Conservation (phyloP, 2,797 vertebrate species). For the Onychomys torridus region DNA sequence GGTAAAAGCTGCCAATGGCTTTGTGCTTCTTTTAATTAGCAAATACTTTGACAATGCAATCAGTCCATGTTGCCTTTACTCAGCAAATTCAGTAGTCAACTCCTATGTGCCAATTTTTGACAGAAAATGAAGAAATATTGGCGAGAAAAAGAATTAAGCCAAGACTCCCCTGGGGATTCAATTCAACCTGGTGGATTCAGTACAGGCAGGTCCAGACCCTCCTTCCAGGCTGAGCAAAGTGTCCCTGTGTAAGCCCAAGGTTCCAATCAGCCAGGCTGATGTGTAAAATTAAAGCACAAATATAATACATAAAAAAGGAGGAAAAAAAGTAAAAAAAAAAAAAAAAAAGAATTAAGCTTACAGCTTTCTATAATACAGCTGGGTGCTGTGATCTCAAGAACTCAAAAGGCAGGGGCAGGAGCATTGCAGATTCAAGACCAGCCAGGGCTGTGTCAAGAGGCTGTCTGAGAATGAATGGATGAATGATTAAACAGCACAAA, state of each 20-base stretch:
- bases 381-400: neutral
- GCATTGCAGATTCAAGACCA: neutral
- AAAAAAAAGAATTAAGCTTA: slow-evolving; percentile 9
- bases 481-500: neutral
- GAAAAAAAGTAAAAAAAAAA: slow-evolving; percentile 16
- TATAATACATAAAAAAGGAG: too few relatives aligned
- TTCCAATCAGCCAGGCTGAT: too few relatives aligned
- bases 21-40: neutral
- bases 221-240: too few relatives aligned
- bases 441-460: neutral
- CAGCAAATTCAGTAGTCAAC: neutral
- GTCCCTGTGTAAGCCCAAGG: too few relatives aligned
- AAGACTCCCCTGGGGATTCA: too few relatives aligned
- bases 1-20: neutral
- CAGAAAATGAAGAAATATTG: neutral
- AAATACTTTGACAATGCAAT: neutral
- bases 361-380: neutral
- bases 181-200: too few relatives aligned
- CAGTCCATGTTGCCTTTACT: neutral
- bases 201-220: too few relatives aligned
- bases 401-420: neutral
- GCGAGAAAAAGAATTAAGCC: neutral
- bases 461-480: neutral
- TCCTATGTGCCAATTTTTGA: neutral
- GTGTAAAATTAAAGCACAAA: too few relatives aligned